These are phyloP conservation scores for Cyanoderma ruficeps DNA, from an alignment of 2,113 vertebrate species.

Conservation along the genomic window DNA sequence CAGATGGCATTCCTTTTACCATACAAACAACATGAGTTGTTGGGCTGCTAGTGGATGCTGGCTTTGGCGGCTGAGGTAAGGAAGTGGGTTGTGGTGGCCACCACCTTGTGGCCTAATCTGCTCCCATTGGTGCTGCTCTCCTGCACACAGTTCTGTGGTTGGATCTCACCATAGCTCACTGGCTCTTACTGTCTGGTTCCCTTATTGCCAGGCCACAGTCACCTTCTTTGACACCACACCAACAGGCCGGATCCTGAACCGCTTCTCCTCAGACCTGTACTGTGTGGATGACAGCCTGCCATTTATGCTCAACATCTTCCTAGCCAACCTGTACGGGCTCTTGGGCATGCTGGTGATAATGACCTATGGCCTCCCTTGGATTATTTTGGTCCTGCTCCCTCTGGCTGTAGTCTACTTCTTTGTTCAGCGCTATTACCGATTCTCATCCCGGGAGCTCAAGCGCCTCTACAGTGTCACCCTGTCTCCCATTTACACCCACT, in stretches of 20 bases:
- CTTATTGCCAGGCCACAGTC: conserved; percentile 80
- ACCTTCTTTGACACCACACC: conserved; percentile 92
- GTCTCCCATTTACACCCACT: conserved; percentile 93
- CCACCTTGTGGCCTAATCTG: neutral
- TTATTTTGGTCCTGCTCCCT: conserved; percentile 81
- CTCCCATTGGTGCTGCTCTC: neutral
- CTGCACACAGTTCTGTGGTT: neutral
- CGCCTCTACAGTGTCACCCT: conserved; percentile 89
- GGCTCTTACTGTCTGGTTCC: neutral
- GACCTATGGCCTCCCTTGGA: conserved; percentile 88
- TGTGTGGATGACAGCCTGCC: conserved; percentile 88
- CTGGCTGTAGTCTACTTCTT: conserved; percentile 81
- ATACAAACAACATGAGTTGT: neutral
- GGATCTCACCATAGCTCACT: neutral
- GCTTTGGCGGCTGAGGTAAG: neutral
- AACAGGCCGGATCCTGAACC: conserved; percentile 88
- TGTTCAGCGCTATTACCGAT: conserved; percentile 86
- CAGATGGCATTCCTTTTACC: neutral
- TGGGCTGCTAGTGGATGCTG: neutral
- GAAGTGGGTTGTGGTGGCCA: neutral
- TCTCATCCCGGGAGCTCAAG: conserved; percentile 90
- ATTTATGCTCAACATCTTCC: conserved; percentile 91
- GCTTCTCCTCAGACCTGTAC: conserved; percentile 95
- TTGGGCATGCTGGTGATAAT: conserved; percentile 89
- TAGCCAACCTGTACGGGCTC: conserved; percentile 82